phyloP scores from a whole-genome alignment of 2,888 invertebrate genomes.

The Lycocerus yunnanus region DNA sequence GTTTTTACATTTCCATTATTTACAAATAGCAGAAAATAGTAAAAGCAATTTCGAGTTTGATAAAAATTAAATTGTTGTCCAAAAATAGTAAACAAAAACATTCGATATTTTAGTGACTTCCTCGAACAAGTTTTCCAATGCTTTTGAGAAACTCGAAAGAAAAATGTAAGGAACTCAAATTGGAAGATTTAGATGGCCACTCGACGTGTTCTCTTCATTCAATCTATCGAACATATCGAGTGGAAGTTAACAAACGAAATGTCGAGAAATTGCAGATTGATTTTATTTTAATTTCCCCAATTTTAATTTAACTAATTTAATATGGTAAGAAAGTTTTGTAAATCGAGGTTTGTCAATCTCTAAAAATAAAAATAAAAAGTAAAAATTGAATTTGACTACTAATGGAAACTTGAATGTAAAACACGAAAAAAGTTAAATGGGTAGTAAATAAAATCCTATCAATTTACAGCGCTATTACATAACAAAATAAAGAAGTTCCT shows the following conservation, averaged over 20 bases:
- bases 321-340: not conserved
- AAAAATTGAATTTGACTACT: not conserved
- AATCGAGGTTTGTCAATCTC: not conserved
- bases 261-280: not conserved
- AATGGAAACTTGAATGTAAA: not conserved
- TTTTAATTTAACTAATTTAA: not conserved
- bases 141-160: not conserved
- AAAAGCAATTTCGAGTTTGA: not conserved
- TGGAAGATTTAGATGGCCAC: not conserved
- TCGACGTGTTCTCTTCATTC: not conserved
- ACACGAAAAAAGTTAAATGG: not conserved
- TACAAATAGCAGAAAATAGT: not conserved
- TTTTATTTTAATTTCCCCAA: not conserved
- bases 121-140: not conserved
- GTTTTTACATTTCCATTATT: not conserved
- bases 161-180: not conserved
- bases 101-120: not conserved
- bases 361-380: too few relatives aligned
- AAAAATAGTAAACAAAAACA: not conserved
- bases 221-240: not conserved
- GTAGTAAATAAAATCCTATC: not conserved
- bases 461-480: not conserved
- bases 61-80: not conserved
- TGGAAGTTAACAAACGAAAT: conserved; percentile 1
- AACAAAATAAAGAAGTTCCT: not conserved